These are phyloP conservation scores for Caretta caretta DNA, from an alignment of 2,113 vertebrate species.

Conservation along the genomic window DNA sequence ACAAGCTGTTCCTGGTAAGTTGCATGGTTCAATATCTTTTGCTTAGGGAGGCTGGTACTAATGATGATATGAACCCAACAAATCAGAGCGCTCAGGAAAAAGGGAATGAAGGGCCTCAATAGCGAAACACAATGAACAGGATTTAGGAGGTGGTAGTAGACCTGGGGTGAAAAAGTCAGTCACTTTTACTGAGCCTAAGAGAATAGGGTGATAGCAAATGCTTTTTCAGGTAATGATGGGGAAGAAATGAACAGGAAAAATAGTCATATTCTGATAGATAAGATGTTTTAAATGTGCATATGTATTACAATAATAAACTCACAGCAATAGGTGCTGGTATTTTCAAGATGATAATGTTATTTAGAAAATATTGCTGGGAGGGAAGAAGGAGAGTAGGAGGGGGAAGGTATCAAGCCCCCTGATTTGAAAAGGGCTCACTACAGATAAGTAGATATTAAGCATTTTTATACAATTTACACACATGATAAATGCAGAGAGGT, in stretches of 20 bases:
- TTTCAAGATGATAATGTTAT: background rate
- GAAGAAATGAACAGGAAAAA: background rate
- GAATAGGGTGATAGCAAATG: background rate
- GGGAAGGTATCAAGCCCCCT: no score
- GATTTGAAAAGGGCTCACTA: no score
- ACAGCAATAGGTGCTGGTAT: background rate
- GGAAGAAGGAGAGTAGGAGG: no score
- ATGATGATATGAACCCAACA: background rate
- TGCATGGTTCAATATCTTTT: background rate
- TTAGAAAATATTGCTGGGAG: background rate
- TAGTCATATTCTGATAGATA: background rate
- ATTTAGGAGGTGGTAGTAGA: background rate
- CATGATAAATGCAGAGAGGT: background rate
- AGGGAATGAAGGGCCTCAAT: background rate
- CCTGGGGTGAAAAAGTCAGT: background rate
- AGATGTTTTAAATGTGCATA: background rate
- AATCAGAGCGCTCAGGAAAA: background rate
- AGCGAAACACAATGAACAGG: background rate
- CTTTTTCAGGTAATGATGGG: background rate
- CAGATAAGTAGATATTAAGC: background rate
- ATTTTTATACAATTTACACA: background rate
- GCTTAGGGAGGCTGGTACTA: background rate
- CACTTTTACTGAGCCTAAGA: background rate
- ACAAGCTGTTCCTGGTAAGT: background rate
- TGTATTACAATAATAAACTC: background rate